Percentiles rank a stretch among this genome's conserved stretches.
Conservation (phyloP, 2,113 vertebrate genomes). For the Chiloscyllium plagiosum region DNA sequence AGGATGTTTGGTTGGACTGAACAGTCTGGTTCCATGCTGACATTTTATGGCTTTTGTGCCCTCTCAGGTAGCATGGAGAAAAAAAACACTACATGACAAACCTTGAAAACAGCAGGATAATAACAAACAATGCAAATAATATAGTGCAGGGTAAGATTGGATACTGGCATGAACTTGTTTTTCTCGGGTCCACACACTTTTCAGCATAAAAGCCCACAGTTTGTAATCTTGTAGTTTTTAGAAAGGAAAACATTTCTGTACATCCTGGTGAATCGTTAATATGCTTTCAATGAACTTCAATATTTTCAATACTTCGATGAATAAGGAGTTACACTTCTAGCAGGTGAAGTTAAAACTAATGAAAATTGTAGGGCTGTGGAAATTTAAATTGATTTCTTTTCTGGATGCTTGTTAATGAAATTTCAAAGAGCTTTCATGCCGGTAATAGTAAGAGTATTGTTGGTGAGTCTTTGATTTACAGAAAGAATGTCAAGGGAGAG, state of each 20-base stretch:
- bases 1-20: no score
- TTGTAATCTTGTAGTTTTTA: neutral
- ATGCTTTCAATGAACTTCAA: neutral
- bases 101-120: neutral
- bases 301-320: neutral
- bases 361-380: neutral
- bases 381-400: slow-evolving; percentile 18
- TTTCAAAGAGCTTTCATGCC: neutral
- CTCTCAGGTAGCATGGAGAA: neutral
- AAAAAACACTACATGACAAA: neutral
- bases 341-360: neutral
- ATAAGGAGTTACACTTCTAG: neutral
- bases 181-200: neutral
- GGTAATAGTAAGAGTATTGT: neutral
- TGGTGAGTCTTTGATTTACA: slow-evolving; percentile 4
- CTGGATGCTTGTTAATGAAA: neutral
- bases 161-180: neutral
- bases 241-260: neutral
- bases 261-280: neutral
- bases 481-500: slow-evolving; percentile 2
- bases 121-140: no score
- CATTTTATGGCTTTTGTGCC: neutral
- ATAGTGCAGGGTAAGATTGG: neutral
- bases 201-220: neutral
- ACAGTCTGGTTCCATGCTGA: no score